Evolutionary conservation across 2,113 vertebrate genomes (phyloP), one percentile per base, ranked within the genome.

Genomic region (Hippolais icterina): DNA sequence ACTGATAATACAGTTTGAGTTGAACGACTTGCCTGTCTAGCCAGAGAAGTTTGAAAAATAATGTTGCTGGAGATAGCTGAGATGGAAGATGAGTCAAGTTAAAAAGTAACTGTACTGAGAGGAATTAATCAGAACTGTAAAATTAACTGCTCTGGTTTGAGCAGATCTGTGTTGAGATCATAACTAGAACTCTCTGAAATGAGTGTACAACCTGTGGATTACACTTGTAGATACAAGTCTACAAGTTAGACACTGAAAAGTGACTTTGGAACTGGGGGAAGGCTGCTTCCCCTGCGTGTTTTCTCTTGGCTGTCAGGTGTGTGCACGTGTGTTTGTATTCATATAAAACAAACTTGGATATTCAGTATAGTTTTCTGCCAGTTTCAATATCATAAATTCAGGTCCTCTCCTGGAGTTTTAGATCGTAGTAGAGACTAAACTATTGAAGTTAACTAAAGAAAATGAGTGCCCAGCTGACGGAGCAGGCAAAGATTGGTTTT

Each of bases 241-340:
- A 27, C n/a, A n/a, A n/a, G n/a, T n/a, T 5, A 21, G 15, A 19
- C 35, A 39, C 18, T 77, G 10, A 13, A 15, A 71, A 68, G 39
- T 57, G 15, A 20, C 27, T 74, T 90, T 52, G 41, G 42, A 11
- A 15, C 27, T 11, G 3, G 5, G 15, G 12, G 2, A 79, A 56
- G 24, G 12, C 42, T 21, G 0, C 18, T 71, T 70, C 19, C 11
- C 19, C 28, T 54, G 20, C 0, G 0, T 61, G 8, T 27, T 39
- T 69, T 69, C 49, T 56, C 41, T 6, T 33, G 37, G 11, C 28
- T 82, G 2, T 31, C 3, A 1, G 6, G 2, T 37, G 19, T 74
- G 31, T 18, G 19, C 41, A 9, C 10, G 0, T 33, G 24, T 52
- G 12, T 35, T 14, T 70, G 14, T 35, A 7, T 31, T 33, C 5